Base-by-base conservation (phyloP, 2,888 invertebrate species). In the Megamerina dolium region DNA sequence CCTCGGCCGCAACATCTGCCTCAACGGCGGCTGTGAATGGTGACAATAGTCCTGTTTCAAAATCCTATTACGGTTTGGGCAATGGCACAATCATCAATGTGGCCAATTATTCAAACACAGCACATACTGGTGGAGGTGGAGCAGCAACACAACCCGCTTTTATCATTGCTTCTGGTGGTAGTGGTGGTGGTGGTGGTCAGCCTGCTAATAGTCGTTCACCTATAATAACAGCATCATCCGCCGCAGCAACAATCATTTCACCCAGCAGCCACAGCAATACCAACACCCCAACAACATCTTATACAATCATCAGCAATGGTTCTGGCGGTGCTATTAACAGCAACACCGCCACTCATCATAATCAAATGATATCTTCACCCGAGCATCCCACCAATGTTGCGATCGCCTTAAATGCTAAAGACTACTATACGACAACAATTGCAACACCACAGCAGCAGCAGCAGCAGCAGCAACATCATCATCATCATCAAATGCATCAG, bases 1-100 rank as follows among this genome's bases (percentile, higher is more conserved):
- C 48, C 46, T 51, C 46, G 49, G 53, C 19, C 5, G 51, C 52
- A 4, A 43, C 50, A n/a, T 54, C 50, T 26, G 53, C 64, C 37
- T 67, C 67, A 2, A 66, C 64, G 14, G 66, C 58, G 16, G 68
- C 66, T 37, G 61, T 64, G 12, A 65, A 65, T 36, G 64, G 64
- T 2, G 68, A 61, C 40, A 67, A 55, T 27, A 65, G 64, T 54
- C 64, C 64, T 4, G 43, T 58, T 41, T 54, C 61, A 26, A 62
- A 64, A 43, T 34, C 52, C 13, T 46, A 40, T 31, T 46, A 40
- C 37, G 26, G 42, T 34, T 31, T 39, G 21, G 39, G 31, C 13
- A 23, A 23, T 16, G 37, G 34, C 17, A 20, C 13, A 30, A 34
- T 35, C 17, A 21, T 36, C 16, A 17, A 13, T 16, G 16, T 17